Base-by-base conservation (phyloP, 2,888 invertebrate species). In the Endotricha flammealis region DNA sequence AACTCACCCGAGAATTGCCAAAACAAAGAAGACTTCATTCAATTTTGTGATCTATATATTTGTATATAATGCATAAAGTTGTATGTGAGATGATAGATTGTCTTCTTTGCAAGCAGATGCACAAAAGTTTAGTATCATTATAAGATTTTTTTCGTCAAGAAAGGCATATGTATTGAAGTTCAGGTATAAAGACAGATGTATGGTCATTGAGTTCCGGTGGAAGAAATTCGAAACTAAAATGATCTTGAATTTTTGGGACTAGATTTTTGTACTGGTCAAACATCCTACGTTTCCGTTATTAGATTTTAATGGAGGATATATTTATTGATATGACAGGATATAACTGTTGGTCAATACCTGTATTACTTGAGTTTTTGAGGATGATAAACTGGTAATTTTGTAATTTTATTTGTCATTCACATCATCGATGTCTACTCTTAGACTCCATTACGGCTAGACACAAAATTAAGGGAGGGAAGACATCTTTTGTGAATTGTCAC, bases 81-180 rank as follows among this genome's bases (percentile, higher is more conserved):
- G 20, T 22, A n/a, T n/a, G n/a, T n/a, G n/a, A n/a, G n/a, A n/a
- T n/a, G 29, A 14, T 4, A 20, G 13, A 20, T 1, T 12, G 5
- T 29, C 13, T 23, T 29, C 22, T 2, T 7, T 11, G 23, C 11
- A 25, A 35, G 82, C 85, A 85, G 85, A 82, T 85, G 85, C 74
- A 65, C 70, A 78, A 64, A 65, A 75, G 67, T 72, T 75, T 81
- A 76, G 81, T 80, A 74, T 73, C 76, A 69, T 77, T 69, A 65
- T 68, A 64, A 67, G 70, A 67, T 77, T 80, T 80, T 34, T 81
- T 85, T 79, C 73, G 64, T 68, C 52, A 53, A 71, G 65, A 67
- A 69, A 72, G 71, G 65, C 81, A 81, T 76, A 72, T 81, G 81
- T 69, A 62, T 47, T 61, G 59, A 71, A 58, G 63, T 42, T 66